Percentiles rank a stretch among this genome's conserved stretches.
Evolutionary conservation across 2,113 vertebrate species (phyloP).

Genomic region (Chamaea fasciata): DNA sequence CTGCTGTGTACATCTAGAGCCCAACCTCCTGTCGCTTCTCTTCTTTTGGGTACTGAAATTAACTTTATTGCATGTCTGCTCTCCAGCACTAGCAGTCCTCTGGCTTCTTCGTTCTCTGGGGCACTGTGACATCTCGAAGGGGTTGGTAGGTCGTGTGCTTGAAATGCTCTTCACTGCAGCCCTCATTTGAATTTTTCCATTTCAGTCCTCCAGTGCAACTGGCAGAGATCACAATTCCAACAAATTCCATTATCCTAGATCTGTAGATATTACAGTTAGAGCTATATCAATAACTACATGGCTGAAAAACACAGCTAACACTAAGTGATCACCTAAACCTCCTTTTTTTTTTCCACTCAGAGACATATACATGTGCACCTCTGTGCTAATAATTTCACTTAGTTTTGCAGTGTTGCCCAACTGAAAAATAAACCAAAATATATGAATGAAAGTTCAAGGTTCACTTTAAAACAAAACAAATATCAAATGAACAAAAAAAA

Average conservation of each 20-base stretch:
- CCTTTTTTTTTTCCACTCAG: neutral
- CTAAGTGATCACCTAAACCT: neutral
- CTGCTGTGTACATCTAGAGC: neutral
- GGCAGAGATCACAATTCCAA: neutral
- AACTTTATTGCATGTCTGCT: neutral
- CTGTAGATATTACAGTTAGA: neutral
- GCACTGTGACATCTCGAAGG: neutral
- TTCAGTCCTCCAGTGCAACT: neutral
- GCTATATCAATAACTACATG: neutral
- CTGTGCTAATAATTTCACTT: neutral
- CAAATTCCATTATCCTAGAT: neutral
- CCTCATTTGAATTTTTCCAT: neutral
- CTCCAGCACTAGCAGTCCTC: neutral
- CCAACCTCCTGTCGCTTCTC: neutral
- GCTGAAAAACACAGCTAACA: neutral
- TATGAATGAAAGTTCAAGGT: neutral
- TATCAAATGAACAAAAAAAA: neutral
- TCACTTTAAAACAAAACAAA: neutral
- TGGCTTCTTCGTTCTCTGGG: neutral
- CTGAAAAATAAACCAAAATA: neutral
- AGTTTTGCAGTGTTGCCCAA: neutral
- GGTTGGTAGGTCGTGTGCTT: neutral
- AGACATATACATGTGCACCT: accelerated
- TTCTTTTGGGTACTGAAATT: neutral
- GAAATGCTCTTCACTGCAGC: neutral